A percentile compares a stretch with the other conserved stretches of the same genome.
Conservation (phyloP, 2,113 vertebrate genomes). For the Otocyon megalotis region DNA sequence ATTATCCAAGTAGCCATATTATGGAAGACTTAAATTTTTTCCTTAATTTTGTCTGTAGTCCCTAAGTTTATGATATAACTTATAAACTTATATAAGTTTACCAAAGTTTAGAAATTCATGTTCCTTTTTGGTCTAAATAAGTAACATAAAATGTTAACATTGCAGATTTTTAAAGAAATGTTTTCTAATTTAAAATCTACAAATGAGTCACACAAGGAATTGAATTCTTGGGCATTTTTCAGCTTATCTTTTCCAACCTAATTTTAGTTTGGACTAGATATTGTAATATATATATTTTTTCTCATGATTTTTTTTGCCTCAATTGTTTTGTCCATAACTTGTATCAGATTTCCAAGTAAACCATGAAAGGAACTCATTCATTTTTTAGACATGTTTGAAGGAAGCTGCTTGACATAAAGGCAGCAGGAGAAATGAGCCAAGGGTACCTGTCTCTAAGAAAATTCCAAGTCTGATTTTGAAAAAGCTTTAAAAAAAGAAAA, state of each 20-base stretch:
- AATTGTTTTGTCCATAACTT: constrained; percentile 15
- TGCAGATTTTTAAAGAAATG: background rate
- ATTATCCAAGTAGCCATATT: background rate
- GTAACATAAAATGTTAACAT: constrained; percentile 39
- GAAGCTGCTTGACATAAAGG: background rate
- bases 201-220: constrained; percentile 34
- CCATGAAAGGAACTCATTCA: background rate
- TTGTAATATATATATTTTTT: background rate
- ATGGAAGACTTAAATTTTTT: background rate
- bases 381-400: constrained; percentile 34
- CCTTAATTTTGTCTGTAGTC: background rate
- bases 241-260: constrained; percentile 31
- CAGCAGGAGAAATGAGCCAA: background rate
- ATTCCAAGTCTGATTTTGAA: background rate
- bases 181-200: constrained; percentile 45
- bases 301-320: background rate
- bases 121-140: constrained; percentile 28
- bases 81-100: background rate
- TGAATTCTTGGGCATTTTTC: background rate
- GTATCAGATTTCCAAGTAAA: constrained; percentile 55
- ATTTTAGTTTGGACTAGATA: constrained; percentile 34
- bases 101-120: constrained; percentile 31
- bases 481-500: background rate
- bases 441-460: constrained; percentile 7
- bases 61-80: background rate